Evolutionary conservation across 2,113 vertebrate genomes (phyloP).

Genomic region (Morone chrysops): DNA sequence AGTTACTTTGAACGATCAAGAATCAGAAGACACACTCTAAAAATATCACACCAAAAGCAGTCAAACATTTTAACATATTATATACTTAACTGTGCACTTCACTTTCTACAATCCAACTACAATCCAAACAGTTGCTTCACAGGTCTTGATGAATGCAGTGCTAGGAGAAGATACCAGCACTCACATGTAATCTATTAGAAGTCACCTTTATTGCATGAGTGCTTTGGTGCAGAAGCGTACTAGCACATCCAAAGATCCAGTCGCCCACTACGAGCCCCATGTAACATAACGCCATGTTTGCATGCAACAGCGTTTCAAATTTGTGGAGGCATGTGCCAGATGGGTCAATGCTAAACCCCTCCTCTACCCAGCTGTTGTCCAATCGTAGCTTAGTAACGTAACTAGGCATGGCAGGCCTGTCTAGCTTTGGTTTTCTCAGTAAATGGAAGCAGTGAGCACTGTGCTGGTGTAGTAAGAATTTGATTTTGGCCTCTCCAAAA

Average conservation of each 20-base stretch:
- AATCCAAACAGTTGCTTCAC: not conserved
- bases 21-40: slow-evolving; percentile 8
- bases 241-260: not conserved
- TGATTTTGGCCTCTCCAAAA: not conserved
- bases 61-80: not conserved
- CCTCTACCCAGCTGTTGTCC: not conserved
- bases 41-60: slow-evolving; percentile 4
- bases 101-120: not conserved
- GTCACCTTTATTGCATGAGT: not conserved
- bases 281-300: not conserved
- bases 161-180: not conserved
- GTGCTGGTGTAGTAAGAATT: not conserved
- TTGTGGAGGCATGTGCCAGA: not conserved
- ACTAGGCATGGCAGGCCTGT: not conserved
- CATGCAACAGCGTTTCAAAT: not conserved
- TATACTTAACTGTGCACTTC: not conserved
- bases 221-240: not conserved
- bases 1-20: slow-evolving; percentile 9
- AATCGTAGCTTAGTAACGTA: not conserved
- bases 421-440: not conserved
- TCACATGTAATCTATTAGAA: slow-evolving; percentile 9
- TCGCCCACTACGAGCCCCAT: not conserved
- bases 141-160: not conserved
- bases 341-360: not conserved
- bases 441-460: not conserved